Conservation (phyloP, 2,888 invertebrate species). For the Coenonympha arcania region DNA sequence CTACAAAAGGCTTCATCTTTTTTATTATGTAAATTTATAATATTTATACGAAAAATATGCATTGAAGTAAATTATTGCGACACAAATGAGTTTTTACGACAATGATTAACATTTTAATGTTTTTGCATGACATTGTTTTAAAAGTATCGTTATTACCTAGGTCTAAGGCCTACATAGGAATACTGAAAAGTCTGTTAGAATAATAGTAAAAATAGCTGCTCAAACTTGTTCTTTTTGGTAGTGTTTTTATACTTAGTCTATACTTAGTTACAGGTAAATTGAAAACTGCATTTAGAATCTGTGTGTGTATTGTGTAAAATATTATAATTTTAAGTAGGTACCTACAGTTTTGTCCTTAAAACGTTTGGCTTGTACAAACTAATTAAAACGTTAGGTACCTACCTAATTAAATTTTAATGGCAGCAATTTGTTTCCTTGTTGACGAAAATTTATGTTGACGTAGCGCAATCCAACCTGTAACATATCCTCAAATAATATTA, state of each 20-base stretch:
- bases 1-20: too few species aligned
- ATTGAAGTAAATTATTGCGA: slow-evolving; percentile 31
- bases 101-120: slow-evolving; percentile 39
- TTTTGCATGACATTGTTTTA: slow-evolving; percentile 41
- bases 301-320: too few species aligned
- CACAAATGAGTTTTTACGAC: slow-evolving; percentile 8
- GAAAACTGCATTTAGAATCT: too few species aligned
- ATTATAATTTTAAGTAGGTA: not conserved
- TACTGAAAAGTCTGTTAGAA: too few species aligned
- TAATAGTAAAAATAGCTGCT: too few species aligned
- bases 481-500: not conserved
- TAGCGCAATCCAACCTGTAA: not conserved
- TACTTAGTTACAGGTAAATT: too few species aligned
- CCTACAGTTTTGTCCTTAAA: not conserved
- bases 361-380: not conserved
- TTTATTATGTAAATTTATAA: not conserved
- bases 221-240: too few species aligned
- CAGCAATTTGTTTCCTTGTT: not conserved
- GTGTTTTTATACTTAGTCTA: too few species aligned
- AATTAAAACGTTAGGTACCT: not conserved
- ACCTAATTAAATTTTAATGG: not conserved
- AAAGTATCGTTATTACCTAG: not conserved
- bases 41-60: not conserved
- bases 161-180: too few species aligned
- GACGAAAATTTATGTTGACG: not conserved